These are phyloP conservation scores for Motacilla alba DNA, from an alignment of 2,113 vertebrate species.

Conservation along the genomic window DNA sequence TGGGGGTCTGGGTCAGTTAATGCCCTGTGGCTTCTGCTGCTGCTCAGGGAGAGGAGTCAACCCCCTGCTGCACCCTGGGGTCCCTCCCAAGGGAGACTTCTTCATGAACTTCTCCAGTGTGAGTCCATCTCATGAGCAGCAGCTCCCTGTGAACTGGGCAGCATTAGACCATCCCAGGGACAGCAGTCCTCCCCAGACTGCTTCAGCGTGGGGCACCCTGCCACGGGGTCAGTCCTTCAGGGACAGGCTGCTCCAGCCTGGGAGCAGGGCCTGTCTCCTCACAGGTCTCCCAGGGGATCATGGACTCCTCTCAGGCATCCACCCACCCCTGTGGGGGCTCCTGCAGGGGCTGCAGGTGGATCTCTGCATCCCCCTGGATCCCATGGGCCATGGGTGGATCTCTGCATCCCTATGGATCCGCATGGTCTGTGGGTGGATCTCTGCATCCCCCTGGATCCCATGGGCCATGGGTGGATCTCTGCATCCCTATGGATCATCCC, in stretches of 20 bases:
- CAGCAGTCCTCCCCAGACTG: rapidly evolving
- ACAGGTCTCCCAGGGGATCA: neutral
- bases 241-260: neutral
- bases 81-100: neutral
- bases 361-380: too few relatives aligned
- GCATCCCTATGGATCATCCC: too few relatives aligned
- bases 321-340: neutral
- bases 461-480: too few relatives aligned
- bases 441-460: too few relatives aligned
- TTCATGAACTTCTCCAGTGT: neutral
- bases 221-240: neutral
- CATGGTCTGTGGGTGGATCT: too few relatives aligned
- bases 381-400: neutral
- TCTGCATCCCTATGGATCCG: too few relatives aligned
- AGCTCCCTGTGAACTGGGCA: neutral
- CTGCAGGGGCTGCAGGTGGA: neutral
- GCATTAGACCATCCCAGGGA: rapidly evolving
- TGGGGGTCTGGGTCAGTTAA: neutral
- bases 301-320: neutral
- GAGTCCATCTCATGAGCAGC: too few relatives aligned
- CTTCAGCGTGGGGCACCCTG: too few relatives aligned
- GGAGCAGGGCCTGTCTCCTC: neutral
- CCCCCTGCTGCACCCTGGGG: neutral
- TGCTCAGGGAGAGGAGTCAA: neutral
- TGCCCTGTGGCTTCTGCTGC: rapidly evolving